Conservation (phyloP, 2,797 vertebrate genomes). For the Leucoraja ocellata region DNA sequence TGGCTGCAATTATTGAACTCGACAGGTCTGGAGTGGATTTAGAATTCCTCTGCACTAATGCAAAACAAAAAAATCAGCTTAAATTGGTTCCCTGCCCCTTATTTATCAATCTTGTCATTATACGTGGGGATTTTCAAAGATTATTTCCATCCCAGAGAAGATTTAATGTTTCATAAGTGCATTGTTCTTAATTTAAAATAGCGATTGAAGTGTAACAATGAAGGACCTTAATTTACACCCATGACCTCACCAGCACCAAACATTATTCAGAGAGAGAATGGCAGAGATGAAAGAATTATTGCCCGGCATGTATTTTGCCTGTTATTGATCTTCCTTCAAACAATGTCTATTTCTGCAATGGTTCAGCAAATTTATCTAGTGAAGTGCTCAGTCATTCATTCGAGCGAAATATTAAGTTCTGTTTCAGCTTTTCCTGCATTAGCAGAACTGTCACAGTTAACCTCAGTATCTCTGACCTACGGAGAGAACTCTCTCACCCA, state of each 20-base stretch:
- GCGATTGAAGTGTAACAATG: not conserved
- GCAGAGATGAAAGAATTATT: conserved; percentile 4
- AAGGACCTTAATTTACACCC: not conserved
- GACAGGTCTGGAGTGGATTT: conserved; percentile 11
- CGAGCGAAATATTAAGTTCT: not conserved
- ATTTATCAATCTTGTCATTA: conserved; percentile 8
- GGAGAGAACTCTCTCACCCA: not conserved
- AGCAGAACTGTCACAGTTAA: not conserved
- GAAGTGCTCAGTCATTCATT: not conserved
- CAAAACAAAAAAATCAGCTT: not conserved
- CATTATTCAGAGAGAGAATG: not conserved
- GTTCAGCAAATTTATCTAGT: conserved; percentile 24
- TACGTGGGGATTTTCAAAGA: not conserved
- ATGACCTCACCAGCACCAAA: not conserved
- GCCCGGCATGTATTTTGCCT: not conserved
- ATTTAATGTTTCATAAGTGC: conserved; percentile 18
- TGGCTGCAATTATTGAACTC: not conserved
- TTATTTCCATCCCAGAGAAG: not conserved
- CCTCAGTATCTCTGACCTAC: not conserved
- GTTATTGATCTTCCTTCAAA: conserved; percentile 18
- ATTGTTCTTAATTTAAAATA: conserved; percentile 7
- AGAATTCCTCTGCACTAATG: not conserved
- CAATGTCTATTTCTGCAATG: not conserved
- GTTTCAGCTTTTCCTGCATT: not conserved
- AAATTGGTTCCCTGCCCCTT: not conserved